Evolutionary conservation across 2,797 vertebrate genomes (phyloP).

Genomic region (Mionectes olivaceus): DNA sequence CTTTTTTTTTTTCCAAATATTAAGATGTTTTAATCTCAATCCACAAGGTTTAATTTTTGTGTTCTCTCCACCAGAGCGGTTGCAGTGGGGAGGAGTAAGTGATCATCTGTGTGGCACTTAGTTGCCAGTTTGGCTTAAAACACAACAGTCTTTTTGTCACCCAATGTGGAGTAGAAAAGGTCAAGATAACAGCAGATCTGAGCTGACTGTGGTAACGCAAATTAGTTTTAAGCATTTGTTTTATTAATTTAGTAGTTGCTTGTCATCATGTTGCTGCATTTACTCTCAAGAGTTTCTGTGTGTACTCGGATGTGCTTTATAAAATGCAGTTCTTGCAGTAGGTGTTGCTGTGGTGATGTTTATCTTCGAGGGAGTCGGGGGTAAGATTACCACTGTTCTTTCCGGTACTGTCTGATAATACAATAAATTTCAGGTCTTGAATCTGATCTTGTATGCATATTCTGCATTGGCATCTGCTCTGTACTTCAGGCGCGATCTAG

Average conservation of each 20-base stretch:
- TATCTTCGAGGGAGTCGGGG: background rate
- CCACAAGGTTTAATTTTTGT: background rate
- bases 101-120: background rate
- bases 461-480: background rate
- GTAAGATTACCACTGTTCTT: background rate
- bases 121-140: background rate
- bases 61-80: background rate
- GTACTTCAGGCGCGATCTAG: background rate
- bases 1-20: background rate
- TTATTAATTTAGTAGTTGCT: background rate
- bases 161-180: too few species aligned
- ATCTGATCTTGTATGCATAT: background rate
- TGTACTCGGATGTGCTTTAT: background rate
- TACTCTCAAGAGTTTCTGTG: background rate
- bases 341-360: background rate
- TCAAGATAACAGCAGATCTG: background rate
- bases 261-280: background rate
- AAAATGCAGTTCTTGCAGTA: background rate
- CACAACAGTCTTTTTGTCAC: background rate
- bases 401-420: background rate
- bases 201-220: background rate
- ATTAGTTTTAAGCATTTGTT: background rate
- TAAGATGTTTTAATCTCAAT: background rate
- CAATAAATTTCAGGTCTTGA: background rate
- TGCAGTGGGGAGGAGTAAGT: background rate